Evolutionary conservation across 2,797 vertebrate genomes (phyloP).

Genomic region (Leontocebus nigricollis): DNA sequence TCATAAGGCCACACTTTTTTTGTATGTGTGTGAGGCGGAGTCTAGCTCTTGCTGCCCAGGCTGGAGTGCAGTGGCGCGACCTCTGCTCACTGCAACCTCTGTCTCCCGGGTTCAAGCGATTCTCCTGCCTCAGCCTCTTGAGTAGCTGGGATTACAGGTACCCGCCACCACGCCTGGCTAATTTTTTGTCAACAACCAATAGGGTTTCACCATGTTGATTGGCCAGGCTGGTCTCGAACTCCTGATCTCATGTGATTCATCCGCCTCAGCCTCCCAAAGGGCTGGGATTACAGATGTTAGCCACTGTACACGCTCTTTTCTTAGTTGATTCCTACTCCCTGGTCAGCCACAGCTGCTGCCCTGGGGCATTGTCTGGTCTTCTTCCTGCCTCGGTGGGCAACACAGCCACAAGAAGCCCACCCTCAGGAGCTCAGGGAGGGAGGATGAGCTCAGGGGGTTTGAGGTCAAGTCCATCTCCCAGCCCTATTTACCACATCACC

Average conservation of each 20-base stretch:
- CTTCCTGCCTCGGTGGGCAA: background rate
- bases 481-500: background rate
- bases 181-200: background rate
- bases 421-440: background rate
- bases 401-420: background rate
- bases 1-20: accelerated
- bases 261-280: background rate
- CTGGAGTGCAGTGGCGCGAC: background rate
- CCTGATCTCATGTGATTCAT: background rate
- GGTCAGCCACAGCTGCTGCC: background rate
- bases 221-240: background rate
- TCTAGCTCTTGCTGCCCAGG: background rate
- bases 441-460: background rate
- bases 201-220: background rate
- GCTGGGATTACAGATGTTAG: no score
- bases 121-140: background rate
- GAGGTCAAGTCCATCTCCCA: background rate
- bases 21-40: background rate
- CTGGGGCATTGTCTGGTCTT: background rate
- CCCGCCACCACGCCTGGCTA: background rate
- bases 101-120: background rate
- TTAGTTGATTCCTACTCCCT: background rate
- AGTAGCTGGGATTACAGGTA: background rate
- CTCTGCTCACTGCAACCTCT: background rate
- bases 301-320: background rate